Percentiles rank a stretch among this genome's conserved stretches.
Evolutionary conservation across 2,888 invertebrate genomes (phyloP).

Genomic region (Odontocerum albicorne): DNA sequence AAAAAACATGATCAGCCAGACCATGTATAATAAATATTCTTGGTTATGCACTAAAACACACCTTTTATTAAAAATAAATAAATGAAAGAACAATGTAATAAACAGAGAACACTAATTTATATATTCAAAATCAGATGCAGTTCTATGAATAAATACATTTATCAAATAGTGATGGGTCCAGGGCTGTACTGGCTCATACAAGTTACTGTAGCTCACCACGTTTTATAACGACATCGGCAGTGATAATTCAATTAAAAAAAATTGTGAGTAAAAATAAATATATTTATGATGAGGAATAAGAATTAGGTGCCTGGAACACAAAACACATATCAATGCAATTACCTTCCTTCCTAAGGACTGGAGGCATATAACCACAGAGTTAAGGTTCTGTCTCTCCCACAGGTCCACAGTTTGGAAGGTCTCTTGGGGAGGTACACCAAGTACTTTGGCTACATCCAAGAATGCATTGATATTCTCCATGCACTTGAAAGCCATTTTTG

Average conservation of each 20-base stretch:
- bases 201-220: too few species aligned
- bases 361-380: conserved; percentile 93
- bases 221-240: too few species aligned
- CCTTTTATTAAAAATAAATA: too few species aligned
- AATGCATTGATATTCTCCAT: conserved; percentile 99
- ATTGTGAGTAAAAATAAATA: neutral
- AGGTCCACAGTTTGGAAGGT: conserved; percentile 97
- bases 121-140: too few species aligned
- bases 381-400: conserved; percentile 95
- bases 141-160: too few species aligned
- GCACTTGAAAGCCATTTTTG: conserved; percentile 93
- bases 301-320: neutral
- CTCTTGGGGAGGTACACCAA: conserved; percentile 93
- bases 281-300: neutral
- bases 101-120: too few species aligned
- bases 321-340: conserved; percentile 32
- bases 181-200: too few species aligned
- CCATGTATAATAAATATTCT: too few species aligned
- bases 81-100: too few species aligned
- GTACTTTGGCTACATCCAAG: conserved; percentile 75
- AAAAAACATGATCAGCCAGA: too few species aligned
- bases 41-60: too few species aligned
- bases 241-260: neutral
- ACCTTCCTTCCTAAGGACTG: conserved; percentile 96
- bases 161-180: too few species aligned